phyloP scores from a whole-genome alignment of 2,797 vertebrate species.

The Sebastes jordani region DNA sequence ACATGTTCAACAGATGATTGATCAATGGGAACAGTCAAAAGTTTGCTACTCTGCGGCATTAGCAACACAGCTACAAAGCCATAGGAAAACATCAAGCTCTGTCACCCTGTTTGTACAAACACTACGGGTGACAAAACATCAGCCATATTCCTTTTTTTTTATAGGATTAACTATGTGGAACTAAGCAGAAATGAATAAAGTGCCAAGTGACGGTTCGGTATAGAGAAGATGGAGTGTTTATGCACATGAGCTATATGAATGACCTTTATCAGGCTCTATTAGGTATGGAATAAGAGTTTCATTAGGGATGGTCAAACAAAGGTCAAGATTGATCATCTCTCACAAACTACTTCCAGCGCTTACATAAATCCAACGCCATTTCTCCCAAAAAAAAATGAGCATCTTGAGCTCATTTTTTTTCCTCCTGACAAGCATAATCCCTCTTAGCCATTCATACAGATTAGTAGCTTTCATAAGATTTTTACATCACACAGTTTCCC shows the following conservation, averaged over 20 bases:
- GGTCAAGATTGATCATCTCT: conserved; percentile 52
- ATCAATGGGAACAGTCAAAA: neutral
- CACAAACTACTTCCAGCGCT: conserved; percentile 32
- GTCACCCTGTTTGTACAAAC: conserved; percentile 27
- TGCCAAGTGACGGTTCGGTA: conserved; percentile 13
- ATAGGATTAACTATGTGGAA: conserved; percentile 69
- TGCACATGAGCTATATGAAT: conserved; percentile 20
- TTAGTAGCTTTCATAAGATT: conserved; percentile 77
- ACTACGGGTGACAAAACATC: conserved; percentile 40
- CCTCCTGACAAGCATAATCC: conserved; percentile 74
- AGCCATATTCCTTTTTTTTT: conserved; percentile 23
- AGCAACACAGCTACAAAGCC: neutral
- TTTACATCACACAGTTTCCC: conserved; percentile 64
- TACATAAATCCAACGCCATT: conserved; percentile 37
- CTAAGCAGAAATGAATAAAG: conserved; percentile 48
- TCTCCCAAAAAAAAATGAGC: conserved; percentile 17
- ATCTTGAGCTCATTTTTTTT: conserved; percentile 41
- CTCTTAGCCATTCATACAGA: conserved; percentile 65
- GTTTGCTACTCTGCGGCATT: conserved; percentile 36
- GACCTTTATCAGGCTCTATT: conserved; percentile 46
- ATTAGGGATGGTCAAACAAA: conserved; percentile 50
- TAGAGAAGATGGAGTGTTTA: conserved; percentile 12
- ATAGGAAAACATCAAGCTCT: conserved; percentile 2
- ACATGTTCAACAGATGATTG: neutral
- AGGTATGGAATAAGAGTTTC: conserved; percentile 34